Evolutionary conservation across 2,888 invertebrate species (phyloP), one percentile per base, ranked within the genome.

Genomic region (Patella ulyssiponensis): DNA sequence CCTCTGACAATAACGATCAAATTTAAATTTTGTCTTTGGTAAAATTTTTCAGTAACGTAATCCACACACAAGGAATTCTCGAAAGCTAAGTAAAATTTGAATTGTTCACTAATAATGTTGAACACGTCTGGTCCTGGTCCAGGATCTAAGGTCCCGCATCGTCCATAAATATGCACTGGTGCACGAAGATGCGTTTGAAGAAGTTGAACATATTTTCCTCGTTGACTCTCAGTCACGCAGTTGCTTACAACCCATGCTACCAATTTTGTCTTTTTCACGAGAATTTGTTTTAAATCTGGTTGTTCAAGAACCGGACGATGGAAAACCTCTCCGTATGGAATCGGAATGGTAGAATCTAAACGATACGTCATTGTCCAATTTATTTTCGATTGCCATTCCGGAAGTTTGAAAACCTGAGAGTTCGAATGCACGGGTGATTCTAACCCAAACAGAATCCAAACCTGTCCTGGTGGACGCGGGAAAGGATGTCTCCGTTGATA

Each of bases 321-420:
- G 15, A 23, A 12, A 3, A 75, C 56, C 44, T 74, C 69, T 11
- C 78, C 83, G 20, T 80, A 80, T 1, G 74, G 81, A 9, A 77
- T 15, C 1, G 74, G 79, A 33, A 84, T 76, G 51, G 83, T 83
- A 0, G 85, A 82, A 69, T 82, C 84, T 2, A 56, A 33, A 20
- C 84, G 71, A 69, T 83, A 83, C 12, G 81, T 83, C 81, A 81
- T 81, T 12, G 85, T 81, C 79, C 79, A 78, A 77, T 85, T 85
- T 64, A 64, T 20, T 14, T 64, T 2, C 2, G 20, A 12, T 64
- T 64, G 20, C 20, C 11, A 64, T 20, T 23, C 23, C 23, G 20
- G 12, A 12, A 23, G 20, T 23, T 64, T 64, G 9, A 64, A 64
- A 3, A 23, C 64, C 11, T 0, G 12, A 23, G 64, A 64, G 23